phyloP scores from a whole-genome alignment of 2,888 invertebrate genomes.

The Platerodrilus igneus region DNA sequence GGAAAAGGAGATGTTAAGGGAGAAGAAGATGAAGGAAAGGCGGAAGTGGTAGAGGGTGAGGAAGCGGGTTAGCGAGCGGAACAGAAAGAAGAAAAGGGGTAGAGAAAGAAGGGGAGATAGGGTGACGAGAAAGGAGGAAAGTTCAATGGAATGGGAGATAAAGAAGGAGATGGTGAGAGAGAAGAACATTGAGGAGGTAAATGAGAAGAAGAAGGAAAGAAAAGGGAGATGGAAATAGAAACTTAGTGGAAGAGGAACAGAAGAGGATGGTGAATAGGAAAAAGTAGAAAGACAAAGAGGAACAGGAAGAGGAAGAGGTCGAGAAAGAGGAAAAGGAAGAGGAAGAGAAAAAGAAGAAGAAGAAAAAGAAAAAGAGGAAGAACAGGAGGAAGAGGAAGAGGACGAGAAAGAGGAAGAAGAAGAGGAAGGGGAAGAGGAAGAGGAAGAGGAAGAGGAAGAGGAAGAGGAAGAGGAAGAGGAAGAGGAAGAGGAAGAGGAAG shows the following conservation, averaged over 20 bases:
- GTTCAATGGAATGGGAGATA: too few species aligned
- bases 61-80: neutral
- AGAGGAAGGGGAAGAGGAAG: neutral
- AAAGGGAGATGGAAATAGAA: too few species aligned
- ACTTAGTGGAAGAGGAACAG: too few species aligned
- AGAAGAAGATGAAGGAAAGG: conserved; percentile 1
- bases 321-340: too few species aligned
- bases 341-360: too few species aligned
- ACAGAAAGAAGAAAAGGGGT: neutral
- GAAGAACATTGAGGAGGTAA: too few species aligned
- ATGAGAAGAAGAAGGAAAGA: too few species aligned
- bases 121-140: too few species aligned
- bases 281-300: too few species aligned
- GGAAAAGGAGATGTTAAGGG: too few species aligned
- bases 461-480: conserved; percentile 4
- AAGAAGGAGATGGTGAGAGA: too few species aligned
- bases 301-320: too few species aligned
- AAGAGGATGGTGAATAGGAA: neutral
- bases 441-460: conserved; percentile 4
- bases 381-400: conserved; percentile 5
- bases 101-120: neutral
- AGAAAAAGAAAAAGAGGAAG: conserved; percentile 1
- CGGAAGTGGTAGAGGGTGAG: conserved; percentile 1
- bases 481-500: conserved; percentile 2
- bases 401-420: conserved; percentile 3